A percentile compares a stretch with the other conserved stretches of the same genome.
Evolutionary conservation across 2,113 vertebrate species (phyloP).

Genomic region (Aythya baeri): DNA sequence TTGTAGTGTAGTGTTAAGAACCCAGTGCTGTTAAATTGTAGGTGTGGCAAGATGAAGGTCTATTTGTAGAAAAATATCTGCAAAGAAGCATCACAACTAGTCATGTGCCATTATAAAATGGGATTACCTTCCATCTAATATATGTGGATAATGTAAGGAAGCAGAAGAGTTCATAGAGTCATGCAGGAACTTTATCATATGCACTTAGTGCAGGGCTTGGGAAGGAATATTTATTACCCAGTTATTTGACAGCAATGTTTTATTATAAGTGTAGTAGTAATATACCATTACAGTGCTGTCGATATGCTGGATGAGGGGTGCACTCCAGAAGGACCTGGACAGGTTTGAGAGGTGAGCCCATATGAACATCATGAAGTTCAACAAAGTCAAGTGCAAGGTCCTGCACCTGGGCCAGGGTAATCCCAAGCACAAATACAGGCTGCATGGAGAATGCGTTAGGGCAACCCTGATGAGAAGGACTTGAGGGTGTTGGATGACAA

Average conservation of each 20-base stretch:
- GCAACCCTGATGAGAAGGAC: no score
- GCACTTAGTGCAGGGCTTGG: accelerated
- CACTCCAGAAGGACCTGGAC: no score
- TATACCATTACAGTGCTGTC: background rate
- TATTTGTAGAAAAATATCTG: background rate
- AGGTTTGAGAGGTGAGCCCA: no score
- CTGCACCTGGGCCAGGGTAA: no score
- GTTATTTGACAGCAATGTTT: background rate
- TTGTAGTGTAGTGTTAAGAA: background rate
- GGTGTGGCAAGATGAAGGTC: background rate
- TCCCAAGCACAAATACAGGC: no score
- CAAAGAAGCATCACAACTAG: background rate
- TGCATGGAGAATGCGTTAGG: no score
- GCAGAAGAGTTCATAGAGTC: background rate
- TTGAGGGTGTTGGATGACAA: no score
- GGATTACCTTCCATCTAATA: background rate
- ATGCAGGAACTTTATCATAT: background rate
- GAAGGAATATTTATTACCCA: background rate
- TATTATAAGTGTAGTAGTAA: background rate
- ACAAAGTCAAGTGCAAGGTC: no score
- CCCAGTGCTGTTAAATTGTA: background rate
- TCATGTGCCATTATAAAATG: background rate
- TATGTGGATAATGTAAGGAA: background rate
- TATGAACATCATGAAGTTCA: no score
- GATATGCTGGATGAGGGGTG: no score